Base-by-base conservation (phyloP, 2,113 vertebrate genomes). In the Scartelaos histophorus region DNA sequence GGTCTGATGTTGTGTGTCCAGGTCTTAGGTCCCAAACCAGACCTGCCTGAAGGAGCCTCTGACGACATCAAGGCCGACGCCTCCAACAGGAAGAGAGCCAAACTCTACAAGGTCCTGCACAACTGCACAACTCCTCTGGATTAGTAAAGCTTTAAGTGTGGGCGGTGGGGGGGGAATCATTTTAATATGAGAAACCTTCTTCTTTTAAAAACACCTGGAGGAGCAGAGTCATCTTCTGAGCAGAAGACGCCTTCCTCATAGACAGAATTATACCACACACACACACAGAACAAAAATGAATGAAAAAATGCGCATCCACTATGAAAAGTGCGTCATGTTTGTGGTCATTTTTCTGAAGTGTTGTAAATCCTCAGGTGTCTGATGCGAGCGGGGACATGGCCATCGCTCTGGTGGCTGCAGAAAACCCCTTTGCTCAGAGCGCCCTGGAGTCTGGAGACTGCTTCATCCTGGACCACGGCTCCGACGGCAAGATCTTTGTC, bases 71-170 rank as follows among this genome's bases (percentile, higher is more conserved):
- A 90, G 79, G 93, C 93, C 0, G 98, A 99, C 4, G 91, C 92
- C 0, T 86, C 94, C 74, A 99, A 99, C 73, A 93, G 98, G 75
- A 96, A 88, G 83, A 92, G 94, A 89, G 98, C 98, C 60, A 99
- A 98, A 86, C 95, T 99, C 25, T 99, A 97, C 87, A 99, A 98
- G 96, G 98, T 99, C 68, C n/a, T n/a, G n/a, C n/a, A n/a, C n/a
- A n/a, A 82, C 79, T 0, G 47, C 6, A 22, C 7, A 22, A 22
- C 21, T 21, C 17, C 21, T 54, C 19, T 21, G 53, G 38, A 10
- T 10, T 43, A 22, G 19, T 21, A 21, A 21, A 56, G 21, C 7
- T 21, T 3, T 56, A 7, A 10, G 38, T 43, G 38, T 43, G 7
- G 38, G 38, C 2, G 29, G 29, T 53, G 51, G 1, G 1, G 7